Conservation (phyloP, 2,113 vertebrate genomes). For the Nesospiza acunhae region DNA sequence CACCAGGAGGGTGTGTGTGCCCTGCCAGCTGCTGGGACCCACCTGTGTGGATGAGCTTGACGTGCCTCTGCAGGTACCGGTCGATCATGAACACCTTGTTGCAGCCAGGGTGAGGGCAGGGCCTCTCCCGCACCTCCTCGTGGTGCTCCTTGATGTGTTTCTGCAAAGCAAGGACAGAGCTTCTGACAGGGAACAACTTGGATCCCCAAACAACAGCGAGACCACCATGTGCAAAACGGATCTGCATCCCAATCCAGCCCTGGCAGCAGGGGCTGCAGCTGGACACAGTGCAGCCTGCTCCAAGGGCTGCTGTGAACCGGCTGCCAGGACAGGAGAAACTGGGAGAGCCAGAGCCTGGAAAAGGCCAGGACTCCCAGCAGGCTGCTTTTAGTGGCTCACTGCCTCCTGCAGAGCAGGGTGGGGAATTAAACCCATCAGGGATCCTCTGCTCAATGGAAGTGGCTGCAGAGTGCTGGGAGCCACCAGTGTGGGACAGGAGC, state of each 20-base stretch:
- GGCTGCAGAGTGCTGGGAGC: rapidly evolving
- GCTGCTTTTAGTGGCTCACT: neutral
- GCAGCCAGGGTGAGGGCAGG: slow-evolving; percentile 95
- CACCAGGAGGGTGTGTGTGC: rapidly evolving
- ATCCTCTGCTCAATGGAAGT: rapidly evolving
- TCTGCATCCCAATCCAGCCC: neutral
- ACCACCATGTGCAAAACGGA: neutral
- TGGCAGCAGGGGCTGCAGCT: neutral
- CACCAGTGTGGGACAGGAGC: neutral
- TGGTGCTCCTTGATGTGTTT: slow-evolving; percentile 98
- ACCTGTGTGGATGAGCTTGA: slow-evolving; percentile 98
- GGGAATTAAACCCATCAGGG: neutral
- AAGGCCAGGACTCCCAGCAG: neutral
- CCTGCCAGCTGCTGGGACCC: neutral
- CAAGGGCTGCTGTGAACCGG: neutral
- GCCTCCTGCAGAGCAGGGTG: rapidly evolving
- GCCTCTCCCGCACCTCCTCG: slow-evolving; percentile 90
- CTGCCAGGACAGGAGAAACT: neutral
- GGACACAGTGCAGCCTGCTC: neutral
- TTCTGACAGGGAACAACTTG: neutral
- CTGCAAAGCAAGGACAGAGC: slow-evolving; percentile 59
- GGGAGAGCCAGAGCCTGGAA: neutral
- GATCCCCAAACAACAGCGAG: neutral
- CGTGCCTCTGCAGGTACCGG: slow-evolving; percentile 93
- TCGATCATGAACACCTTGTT: slow-evolving; percentile 99